Evolutionary conservation across 2,113 vertebrate genomes (phyloP).

Genomic region (Saguinus midas): DNA sequence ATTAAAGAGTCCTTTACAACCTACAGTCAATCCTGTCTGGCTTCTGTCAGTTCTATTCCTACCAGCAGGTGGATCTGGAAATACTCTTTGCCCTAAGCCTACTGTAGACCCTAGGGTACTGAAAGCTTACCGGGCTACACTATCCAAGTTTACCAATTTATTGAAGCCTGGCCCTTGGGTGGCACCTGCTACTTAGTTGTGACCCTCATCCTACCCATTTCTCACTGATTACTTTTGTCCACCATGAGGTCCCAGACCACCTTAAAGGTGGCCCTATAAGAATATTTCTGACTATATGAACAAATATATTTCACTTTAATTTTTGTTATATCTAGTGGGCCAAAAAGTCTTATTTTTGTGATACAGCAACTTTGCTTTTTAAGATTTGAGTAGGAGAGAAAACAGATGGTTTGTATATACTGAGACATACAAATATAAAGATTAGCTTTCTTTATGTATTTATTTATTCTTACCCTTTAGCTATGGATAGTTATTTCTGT

Average conservation of each 20-base stretch:
- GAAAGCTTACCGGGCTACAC: not conserved
- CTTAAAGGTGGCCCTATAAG: not conserved
- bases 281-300: not conserved
- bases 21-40: not conserved
- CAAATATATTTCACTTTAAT: not conserved
- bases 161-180: not conserved
- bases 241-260: not conserved
- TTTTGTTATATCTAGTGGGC: not conserved
- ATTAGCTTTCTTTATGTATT: not conserved
- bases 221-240: not conserved
- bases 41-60: not conserved
- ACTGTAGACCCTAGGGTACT: not conserved
- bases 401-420: conserved; percentile 71
- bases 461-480: too few relatives aligned
- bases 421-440: conserved; percentile 74
- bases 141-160: not conserved
- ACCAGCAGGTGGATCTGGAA: not conserved
- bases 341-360: conserved; percentile 19
- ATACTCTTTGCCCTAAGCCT: not conserved
- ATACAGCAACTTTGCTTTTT: conserved; percentile 70
- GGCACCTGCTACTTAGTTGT: not conserved
- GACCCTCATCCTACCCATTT: not conserved
- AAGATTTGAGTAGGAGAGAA: conserved; percentile 78
- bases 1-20: not conserved
- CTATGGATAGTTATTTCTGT: too few relatives aligned